Evolutionary conservation across 1,140 invertebrate species (phyloP).

Genomic region (Drosophila persimilis): DNA sequence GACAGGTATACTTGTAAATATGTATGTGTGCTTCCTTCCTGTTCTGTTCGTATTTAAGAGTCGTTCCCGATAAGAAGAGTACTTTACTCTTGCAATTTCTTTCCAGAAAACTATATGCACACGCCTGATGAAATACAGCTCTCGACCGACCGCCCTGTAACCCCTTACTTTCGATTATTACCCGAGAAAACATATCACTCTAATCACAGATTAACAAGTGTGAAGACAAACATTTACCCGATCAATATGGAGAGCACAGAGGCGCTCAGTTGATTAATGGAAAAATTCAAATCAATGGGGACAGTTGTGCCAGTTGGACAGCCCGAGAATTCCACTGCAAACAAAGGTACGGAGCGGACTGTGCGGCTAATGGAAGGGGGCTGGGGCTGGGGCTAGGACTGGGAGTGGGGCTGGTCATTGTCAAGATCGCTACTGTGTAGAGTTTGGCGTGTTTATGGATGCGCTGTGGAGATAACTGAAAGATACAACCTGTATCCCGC

Average conservation of each 20-base stretch:
- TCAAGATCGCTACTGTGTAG: slow-evolving; percentile 17
- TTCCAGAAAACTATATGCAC: too few relatives aligned
- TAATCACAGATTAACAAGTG: slow-evolving; percentile 33
- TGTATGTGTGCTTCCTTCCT: too few relatives aligned
- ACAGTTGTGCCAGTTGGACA: slow-evolving; percentile 66
- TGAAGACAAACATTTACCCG: slow-evolving; percentile 58
- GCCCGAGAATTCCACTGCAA: slow-evolving; percentile 29
- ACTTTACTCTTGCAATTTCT: too few relatives aligned
- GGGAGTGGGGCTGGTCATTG: slow-evolving; percentile 22
- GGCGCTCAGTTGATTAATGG: slow-evolving; percentile 58
- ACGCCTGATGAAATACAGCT: neutral
- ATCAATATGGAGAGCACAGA: slow-evolving; percentile 31
- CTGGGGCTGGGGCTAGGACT: too few relatives aligned
- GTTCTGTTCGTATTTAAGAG: too few relatives aligned
- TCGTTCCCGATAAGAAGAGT: too few relatives aligned
- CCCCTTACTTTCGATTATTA: slow-evolving; percentile 44
- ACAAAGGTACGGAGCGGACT: slow-evolving; percentile 15
- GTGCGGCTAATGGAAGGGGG: slow-evolving; percentile 4
- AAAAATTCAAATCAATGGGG: slow-evolving; percentile 63
- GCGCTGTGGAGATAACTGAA: slow-evolving; percentile 61
- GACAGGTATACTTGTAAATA: too few relatives aligned
- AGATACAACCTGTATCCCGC: slow-evolving; percentile 70
- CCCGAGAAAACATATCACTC: neutral
- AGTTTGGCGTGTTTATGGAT: slow-evolving; percentile 34
- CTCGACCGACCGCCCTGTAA: neutral